Percentiles rank a stretch among this genome's conserved stretches.
These are phyloP conservation scores for Acronicta leporina DNA, from an alignment of 2,888 invertebrate genomes.

Conservation along the genomic window DNA sequence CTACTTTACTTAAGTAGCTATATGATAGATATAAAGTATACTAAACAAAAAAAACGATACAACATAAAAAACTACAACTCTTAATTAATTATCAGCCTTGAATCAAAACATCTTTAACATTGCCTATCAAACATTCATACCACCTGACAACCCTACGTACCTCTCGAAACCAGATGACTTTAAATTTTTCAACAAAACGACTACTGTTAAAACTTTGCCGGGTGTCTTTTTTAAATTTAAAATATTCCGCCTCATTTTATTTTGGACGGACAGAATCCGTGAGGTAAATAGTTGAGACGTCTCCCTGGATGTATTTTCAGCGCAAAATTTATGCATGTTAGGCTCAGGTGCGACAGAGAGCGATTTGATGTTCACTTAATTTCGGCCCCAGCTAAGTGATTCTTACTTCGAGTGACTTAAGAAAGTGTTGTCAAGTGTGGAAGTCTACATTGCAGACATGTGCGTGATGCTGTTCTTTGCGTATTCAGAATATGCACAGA, in stretches of 20 bases:
- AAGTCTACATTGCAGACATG: too few relatives aligned
- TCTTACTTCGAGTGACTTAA: too few relatives aligned
- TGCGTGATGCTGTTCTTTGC: too few relatives aligned
- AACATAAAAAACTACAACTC: too few relatives aligned
- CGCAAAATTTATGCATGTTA: conserved; percentile 48
- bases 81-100: neutral
- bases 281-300: conserved; percentile 64
- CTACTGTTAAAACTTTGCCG: conserved; percentile 40
- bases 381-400: too few relatives aligned
- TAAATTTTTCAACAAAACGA: conserved; percentile 63
- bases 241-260: conserved; percentile 71
- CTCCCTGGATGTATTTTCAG: conserved; percentile 54
- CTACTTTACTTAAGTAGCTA: too few relatives aligned
- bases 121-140: neutral
- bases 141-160: neutral
- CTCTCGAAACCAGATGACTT: conserved; percentile 34
- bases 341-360: conserved; percentile 21
- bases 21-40: too few relatives aligned
- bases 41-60: too few relatives aligned
- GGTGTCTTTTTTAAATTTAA: conserved; percentile 63
- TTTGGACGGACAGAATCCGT: conserved; percentile 62
- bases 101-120: neutral
- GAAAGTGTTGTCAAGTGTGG: too few relatives aligned
- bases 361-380: neutral
- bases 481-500: too few relatives aligned